Evolutionary conservation across 2,113 vertebrate species (phyloP), one percentile per base, ranked within the genome.

Genomic region (Shinisaurus crocodilurus): DNA sequence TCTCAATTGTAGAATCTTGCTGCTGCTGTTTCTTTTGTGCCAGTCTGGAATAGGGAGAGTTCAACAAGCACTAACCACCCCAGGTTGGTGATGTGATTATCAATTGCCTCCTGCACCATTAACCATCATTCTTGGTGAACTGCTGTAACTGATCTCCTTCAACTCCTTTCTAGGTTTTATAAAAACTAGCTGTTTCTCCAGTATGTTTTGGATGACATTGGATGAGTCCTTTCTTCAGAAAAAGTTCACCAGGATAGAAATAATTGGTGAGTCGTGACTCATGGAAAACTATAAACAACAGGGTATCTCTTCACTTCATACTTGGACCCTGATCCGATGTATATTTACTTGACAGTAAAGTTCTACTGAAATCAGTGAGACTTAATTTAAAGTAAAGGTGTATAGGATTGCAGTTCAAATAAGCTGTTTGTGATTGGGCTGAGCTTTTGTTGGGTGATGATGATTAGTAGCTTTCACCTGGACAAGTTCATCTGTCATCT

Each of bases 151-250:
- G 37, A 85, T 60, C 18, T 90, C 65, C 40, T 90, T 67, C 91
- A 45, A 34, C 40, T n/a, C 48, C 86, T 87, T 67, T 89, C 74
- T 75, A 96, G 95, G 87, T 89, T 94, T 94, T 48, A 74, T 91
- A 83, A 84, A 93, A 43, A 94, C 90, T 92, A 92, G 90, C 16
- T 96, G 95, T 70, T 84, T 0, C 60, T 77, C 94, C 87, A 95
- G 93, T 87, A 92, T 96, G 77, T 97, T 96, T 90, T 93, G 91
- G 93, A 93, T 94, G 93, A 96, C 95, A 87, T 27, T 94, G 82
- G 91, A 95, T 85, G 92, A 88, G 80, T 77, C 86, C 87, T 92
- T 93, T 50, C 94, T 95, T 75, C 90, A 94, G 54, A 90, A 89
- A 65, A 95, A 94, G 87, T 92, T 93, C 92, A 93, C 96, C 85